Conservation (phyloP, 2,888 invertebrate genomes). For the Chloroclysta siterata region DNA sequence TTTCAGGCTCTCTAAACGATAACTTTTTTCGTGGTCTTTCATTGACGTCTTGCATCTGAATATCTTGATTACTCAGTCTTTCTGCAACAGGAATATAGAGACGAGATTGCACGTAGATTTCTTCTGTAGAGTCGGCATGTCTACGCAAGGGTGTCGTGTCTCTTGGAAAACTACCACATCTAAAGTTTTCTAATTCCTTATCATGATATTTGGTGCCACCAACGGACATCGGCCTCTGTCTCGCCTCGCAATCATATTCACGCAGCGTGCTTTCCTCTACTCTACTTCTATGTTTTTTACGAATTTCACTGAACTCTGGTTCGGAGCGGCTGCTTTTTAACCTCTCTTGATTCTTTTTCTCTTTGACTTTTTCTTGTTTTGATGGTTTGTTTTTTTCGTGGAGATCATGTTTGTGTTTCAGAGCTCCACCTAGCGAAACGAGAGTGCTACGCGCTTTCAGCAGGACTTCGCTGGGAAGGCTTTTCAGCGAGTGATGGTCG, state of each 20-base stretch:
- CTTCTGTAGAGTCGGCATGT: constrained; percentile 69
- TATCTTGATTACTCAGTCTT: constrained; percentile 67
- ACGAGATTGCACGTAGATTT: constrained; percentile 73
- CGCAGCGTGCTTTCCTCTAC: constrained; percentile 56
- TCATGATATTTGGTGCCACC: constrained; percentile 70
- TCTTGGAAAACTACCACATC: constrained; percentile 55
- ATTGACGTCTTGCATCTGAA: constrained; percentile 60
- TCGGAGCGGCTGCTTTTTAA: constrained; percentile 72
- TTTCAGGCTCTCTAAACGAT: constrained; percentile 94
- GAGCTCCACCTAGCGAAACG: constrained; percentile 74
- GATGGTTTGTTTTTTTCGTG: constrained; percentile 55
- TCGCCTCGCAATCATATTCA: constrained; percentile 49
- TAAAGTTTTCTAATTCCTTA: constrained; percentile 58
- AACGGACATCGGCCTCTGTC: constrained; percentile 73
- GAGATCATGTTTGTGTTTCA: constrained; percentile 74
- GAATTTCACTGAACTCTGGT: constrained; percentile 71
- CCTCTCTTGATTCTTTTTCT: constrained; percentile 71
- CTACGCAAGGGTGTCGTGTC: constrained; percentile 59
- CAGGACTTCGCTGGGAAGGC: constrained; percentile 75
- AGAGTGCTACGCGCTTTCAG: constrained; percentile 76
- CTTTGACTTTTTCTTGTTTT: constrained; percentile 76
- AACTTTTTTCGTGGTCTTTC: constrained; percentile 92
- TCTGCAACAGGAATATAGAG: constrained; percentile 72
- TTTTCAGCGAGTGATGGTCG: constrained; percentile 73
- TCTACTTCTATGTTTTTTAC: constrained; percentile 70